A percentile compares a stretch with the other conserved stretches of the same genome.
Evolutionary conservation across 2,113 vertebrate species (phyloP).

Genomic region (Theristicus caerulescens): DNA sequence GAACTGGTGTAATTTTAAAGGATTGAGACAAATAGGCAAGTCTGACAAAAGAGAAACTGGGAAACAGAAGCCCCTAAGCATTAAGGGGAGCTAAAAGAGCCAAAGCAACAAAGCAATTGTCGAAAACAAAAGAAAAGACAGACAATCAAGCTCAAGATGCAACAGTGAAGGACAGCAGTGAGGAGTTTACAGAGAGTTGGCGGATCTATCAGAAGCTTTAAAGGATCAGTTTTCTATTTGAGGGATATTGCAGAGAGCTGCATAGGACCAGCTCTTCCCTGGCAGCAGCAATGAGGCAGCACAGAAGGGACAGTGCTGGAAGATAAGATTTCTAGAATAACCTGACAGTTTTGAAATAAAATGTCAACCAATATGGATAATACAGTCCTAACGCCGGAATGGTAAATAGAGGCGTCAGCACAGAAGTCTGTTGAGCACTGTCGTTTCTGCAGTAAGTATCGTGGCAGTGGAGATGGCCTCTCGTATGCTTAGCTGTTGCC

Average conservation of each 20-base stretch:
- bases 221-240: not conserved
- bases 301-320: not conserved
- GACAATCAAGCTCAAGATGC: not conserved
- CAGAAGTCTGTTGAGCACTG: not conserved
- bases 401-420: not conserved
- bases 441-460: not conserved
- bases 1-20: not conserved
- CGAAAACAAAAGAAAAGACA: not conserved
- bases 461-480: not conserved
- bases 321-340: not conserved
- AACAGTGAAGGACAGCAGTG: not conserved
- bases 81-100: not conserved
- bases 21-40: not conserved
- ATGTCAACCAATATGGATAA: not conserved
- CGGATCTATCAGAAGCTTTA: not conserved
- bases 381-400: not conserved
- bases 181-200: not conserved
- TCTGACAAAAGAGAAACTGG: not conserved
- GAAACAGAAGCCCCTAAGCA: not conserved
- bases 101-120: not conserved
- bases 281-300: not conserved
- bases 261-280: not conserved
- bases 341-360: not conserved
- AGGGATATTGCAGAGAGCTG: not conserved
- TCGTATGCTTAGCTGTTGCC: not conserved